A percentile compares a stretch with the other conserved stretches of the same genome.
Evolutionary conservation across 2,888 invertebrate genomes (phyloP).

Genomic region (Cheilosia scutellata): DNA sequence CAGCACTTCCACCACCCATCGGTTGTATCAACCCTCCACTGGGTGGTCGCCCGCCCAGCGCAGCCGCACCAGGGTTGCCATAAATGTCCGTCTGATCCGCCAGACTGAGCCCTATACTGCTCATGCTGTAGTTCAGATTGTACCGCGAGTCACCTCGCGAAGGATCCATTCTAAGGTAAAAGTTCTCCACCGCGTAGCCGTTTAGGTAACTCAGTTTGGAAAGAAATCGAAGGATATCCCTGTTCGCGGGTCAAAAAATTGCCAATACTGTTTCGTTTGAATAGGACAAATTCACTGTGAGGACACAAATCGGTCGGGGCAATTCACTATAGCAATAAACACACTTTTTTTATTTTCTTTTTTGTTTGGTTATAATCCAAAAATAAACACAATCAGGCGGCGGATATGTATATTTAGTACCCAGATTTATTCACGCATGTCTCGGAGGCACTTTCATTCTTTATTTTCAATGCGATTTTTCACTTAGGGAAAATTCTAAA

Average conservation of each 20-base stretch:
- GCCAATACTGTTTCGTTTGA: not conserved
- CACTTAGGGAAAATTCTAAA: constrained; percentile 14
- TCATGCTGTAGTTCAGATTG: constrained; percentile 93
- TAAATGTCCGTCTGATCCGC: constrained; percentile 93
- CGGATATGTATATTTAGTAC: constrained; percentile 57
- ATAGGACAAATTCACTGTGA: constrained; percentile 17
- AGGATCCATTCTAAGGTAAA: constrained; percentile 89
- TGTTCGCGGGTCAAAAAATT: constrained; percentile 19
- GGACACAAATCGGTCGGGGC: constrained; percentile 25
- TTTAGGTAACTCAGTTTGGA: constrained; percentile 76
- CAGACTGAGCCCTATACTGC: constrained; percentile 90
- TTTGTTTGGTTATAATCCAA: constrained; percentile 74
- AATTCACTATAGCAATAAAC: constrained; percentile 14
- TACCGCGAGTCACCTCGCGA: constrained; percentile 96
- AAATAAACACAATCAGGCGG: constrained; percentile 78
- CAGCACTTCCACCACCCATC: constrained; percentile 80
- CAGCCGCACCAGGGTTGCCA: constrained; percentile 85
- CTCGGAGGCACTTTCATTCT: constrained; percentile 55
- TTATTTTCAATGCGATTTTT: constrained; percentile 32
- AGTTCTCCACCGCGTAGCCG: constrained; percentile 83
- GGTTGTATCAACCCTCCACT: constrained; percentile 86
- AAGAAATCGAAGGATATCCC: constrained; percentile 48
- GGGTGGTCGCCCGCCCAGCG: constrained; percentile 85
- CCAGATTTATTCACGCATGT: constrained; percentile 76
- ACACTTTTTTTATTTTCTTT: constrained; percentile 38